Evolutionary conservation across 2,888 invertebrate genomes (phyloP).

Genomic region (Torymus texanus): DNA sequence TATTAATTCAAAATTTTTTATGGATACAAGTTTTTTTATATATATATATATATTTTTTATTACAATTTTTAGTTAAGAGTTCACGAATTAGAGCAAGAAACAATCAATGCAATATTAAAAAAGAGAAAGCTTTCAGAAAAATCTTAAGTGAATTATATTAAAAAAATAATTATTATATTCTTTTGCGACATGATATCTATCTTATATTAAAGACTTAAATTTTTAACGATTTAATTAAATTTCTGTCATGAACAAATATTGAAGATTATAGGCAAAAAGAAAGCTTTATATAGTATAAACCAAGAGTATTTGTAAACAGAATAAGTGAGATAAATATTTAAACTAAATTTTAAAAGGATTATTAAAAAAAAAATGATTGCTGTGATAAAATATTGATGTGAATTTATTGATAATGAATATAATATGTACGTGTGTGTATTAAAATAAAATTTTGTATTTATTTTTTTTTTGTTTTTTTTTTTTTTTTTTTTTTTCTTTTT

Average conservation of each 20-base stretch:
- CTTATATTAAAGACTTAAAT: constrained; percentile 1
- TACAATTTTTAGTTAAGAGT: constrained; percentile 51
- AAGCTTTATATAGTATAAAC: constrained; percentile 13
- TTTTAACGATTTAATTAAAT: constrained; percentile 15
- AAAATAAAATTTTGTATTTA: constrained; percentile 44
- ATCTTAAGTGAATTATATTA: constrained; percentile 7
- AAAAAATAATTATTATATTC: constrained; percentile 23
- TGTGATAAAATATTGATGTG: constrained; percentile 56
- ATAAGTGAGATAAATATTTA: constrained; percentile 1
- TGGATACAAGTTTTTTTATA: constrained; percentile 30
- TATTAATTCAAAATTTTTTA: background rate
- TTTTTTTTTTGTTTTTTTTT: constrained; percentile 43
- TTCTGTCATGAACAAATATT: background rate
- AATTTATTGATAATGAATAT: constrained; percentile 34
- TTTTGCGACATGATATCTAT: constrained; percentile 15
- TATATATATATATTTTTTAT: constrained; percentile 36
- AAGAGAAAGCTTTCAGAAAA: constrained; percentile 29
- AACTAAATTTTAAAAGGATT: constrained; percentile 12
- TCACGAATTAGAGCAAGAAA: constrained; percentile 30
- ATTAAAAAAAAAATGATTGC: constrained; percentile 49
- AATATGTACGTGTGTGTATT: constrained; percentile 49
- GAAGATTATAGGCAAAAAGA: background rate
- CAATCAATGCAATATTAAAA: constrained; percentile 31
- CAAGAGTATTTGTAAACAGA: constrained; percentile 1
- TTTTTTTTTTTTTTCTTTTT: constrained; percentile 47